Evolutionary conservation across 2,797 vertebrate genomes (phyloP).

Genomic region (Epinephelus awoara): DNA sequence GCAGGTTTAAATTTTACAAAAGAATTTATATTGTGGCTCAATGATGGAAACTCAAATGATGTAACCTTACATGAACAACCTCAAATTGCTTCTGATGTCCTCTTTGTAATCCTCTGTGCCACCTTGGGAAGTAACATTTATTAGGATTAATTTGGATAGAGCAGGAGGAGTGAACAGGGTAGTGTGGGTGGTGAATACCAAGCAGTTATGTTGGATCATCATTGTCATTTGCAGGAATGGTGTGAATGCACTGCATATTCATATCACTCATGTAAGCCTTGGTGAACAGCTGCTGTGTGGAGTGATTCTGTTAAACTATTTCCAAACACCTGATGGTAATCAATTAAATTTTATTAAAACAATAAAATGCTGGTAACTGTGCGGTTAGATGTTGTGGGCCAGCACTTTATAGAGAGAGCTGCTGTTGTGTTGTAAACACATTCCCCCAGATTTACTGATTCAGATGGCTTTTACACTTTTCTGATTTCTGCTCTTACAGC

Average conservation of each 20-base stretch:
- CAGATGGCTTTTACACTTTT: not conserved
- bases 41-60: slow-evolving; percentile 19
- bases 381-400: slow-evolving; percentile 23
- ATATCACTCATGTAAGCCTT: slow-evolving; percentile 23
- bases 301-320: slow-evolving; percentile 44
- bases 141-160: slow-evolving; percentile 59
- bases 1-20: slow-evolving; percentile 8
- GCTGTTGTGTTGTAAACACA: slow-evolving; percentile 7
- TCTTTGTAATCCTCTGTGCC: slow-evolving; percentile 48
- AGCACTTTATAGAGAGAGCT: not conserved
- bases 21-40: slow-evolving; percentile 9
- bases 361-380: slow-evolving; percentile 41
- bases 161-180: slow-evolving; percentile 25
- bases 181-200: slow-evolving; percentile 42
- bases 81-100: slow-evolving; percentile 49
- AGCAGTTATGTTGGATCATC: slow-evolving; percentile 44
- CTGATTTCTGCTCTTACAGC: not conserved
- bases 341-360: slow-evolving; percentile 53
- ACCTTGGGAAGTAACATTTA: slow-evolving; percentile 60
- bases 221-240: slow-evolving; percentile 38
- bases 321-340: slow-evolving; percentile 40
- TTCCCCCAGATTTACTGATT: not conserved
- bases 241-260: slow-evolving; percentile 35
- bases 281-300: slow-evolving; percentile 53
- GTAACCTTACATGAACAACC: slow-evolving; percentile 19